Conservation (phyloP, 2,888 invertebrate genomes). For the Lissonota sp. region DNA sequence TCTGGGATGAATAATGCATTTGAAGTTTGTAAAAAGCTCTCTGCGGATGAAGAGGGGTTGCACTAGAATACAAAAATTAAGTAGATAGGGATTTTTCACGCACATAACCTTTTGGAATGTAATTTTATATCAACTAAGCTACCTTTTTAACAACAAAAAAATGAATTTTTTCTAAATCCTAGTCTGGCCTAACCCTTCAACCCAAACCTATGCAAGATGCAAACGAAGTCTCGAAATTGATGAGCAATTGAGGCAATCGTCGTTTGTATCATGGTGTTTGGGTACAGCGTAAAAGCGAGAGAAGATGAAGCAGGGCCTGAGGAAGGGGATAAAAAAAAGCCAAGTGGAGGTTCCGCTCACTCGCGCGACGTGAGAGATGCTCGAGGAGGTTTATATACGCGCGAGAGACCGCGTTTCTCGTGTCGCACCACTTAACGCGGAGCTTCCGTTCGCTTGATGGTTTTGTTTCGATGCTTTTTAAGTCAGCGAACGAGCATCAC, state of each 20-base stretch:
- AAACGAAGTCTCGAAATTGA: neutral
- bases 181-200: too few species aligned
- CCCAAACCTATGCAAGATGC: too few species aligned
- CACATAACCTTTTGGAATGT: too few species aligned
- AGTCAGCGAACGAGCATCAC: conserved; percentile 64
- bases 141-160: too few species aligned
- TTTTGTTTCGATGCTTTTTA: conserved; percentile 77
- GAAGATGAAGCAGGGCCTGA: neutral
- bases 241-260: neutral
- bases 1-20: too few species aligned
- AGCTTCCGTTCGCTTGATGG: conserved; percentile 75
- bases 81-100: too few species aligned
- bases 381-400: conserved; percentile 47
- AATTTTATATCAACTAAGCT: too few species aligned
- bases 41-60: too few species aligned
- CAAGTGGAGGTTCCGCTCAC: conserved; percentile 57
- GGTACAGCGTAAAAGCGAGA: conserved; percentile 28
- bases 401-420: conserved; percentile 33
- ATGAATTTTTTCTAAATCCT: too few species aligned
- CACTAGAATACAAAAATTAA: too few species aligned
- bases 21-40: too few species aligned
- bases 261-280: neutral
- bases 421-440: conserved; percentile 76
- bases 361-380: conserved; percentile 54
- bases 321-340: conserved; percentile 23